These are phyloP conservation scores for Ceratothoa steindachneri DNA, from an alignment of 2,888 invertebrate species.

Conservation along the genomic window DNA sequence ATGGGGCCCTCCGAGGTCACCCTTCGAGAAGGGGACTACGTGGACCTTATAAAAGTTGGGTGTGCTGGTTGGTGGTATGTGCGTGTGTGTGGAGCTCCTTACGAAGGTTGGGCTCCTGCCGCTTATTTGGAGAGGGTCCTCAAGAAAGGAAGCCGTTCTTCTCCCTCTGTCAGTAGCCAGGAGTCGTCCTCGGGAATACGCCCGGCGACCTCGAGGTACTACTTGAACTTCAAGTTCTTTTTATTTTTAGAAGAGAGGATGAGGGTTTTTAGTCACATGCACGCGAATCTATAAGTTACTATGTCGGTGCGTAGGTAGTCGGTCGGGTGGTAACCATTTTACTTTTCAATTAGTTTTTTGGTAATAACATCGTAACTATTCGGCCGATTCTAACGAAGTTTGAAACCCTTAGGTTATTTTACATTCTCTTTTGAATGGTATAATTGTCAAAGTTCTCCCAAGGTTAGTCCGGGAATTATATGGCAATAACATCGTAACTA, in stretches of 20 bases:
- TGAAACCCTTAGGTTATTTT: no score
- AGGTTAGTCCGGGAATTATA: no score
- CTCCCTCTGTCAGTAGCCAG: constrained; percentile 47
- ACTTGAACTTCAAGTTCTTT: not conserved
- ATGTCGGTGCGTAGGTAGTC: no score
- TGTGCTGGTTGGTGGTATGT: constrained; percentile 97
- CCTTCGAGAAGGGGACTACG: constrained; percentile 81
- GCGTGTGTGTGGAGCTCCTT: constrained; percentile 62
- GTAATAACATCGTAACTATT: no score
- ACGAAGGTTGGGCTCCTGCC: constrained; percentile 91
- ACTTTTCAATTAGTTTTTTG: no score
- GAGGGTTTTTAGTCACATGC: no score
- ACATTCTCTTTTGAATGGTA: no score
- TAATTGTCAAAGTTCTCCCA: no score
- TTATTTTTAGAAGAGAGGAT: not conserved
- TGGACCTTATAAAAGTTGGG: constrained; percentile 85
- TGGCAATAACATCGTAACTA: no score
- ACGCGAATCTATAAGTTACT: no score
- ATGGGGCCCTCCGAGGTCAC: constrained; percentile 86
- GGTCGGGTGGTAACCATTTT: no score
- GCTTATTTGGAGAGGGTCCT: constrained; percentile 69
- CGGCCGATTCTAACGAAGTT: no score
- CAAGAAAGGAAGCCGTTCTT: constrained; percentile 43
- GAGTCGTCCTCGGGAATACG: constrained; percentile 42
- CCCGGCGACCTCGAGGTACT: constrained; percentile 43